Base-by-base conservation (phyloP, 2,797 vertebrate species). In the Petrocephalus sullivani region DNA sequence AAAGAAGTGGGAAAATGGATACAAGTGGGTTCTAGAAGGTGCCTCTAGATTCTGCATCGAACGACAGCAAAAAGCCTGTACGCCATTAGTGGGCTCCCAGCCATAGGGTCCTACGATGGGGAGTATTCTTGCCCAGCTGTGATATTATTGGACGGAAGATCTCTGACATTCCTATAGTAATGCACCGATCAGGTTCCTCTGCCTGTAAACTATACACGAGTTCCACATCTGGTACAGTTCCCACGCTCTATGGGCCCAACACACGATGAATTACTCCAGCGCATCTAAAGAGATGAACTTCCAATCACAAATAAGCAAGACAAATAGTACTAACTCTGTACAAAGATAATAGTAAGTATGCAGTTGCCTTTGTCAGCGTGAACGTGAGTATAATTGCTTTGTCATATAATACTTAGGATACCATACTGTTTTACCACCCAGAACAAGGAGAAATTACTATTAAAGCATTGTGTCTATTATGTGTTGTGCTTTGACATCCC, bases 401-500 rank as follows among this genome's bases (percentile, higher is more conserved):
- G 53, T 23, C 51, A 84, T 54, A 54, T 23, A 78, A 9, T 85
- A 57, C 23, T 12, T 33, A 54, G 12, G 53, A 85, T 19, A 54
- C 53, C 21, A 54, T 54, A 56, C 33, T 4, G 5, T 54, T 54
- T 83, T 54, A 4, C 49, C 82, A 19, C 49, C 49, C 49, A 54
- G 53, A 56, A 85, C 82, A 56, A 57, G 28, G 23, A 85, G 6
- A 85, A 28, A 21, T 28, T 56, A 51, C 51, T 85, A 54, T 33
- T 85, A 56, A 85, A 85, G 21, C 21, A 56, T 71, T 51, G 33
- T 33, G 14, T 23, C 3, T 28, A 10, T 21, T 83, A 84, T n/a
- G 46, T 23, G 19, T 84, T 84, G 53, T 84, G 82, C 82, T 85
- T 85, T 85, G 82, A 56, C 53, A 54, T 57, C 28, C 82, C 82